Percentiles rank a stretch among this genome's conserved stretches.
Conservation (phyloP, 2,113 vertebrate species). For the Nothocercus julius region DNA sequence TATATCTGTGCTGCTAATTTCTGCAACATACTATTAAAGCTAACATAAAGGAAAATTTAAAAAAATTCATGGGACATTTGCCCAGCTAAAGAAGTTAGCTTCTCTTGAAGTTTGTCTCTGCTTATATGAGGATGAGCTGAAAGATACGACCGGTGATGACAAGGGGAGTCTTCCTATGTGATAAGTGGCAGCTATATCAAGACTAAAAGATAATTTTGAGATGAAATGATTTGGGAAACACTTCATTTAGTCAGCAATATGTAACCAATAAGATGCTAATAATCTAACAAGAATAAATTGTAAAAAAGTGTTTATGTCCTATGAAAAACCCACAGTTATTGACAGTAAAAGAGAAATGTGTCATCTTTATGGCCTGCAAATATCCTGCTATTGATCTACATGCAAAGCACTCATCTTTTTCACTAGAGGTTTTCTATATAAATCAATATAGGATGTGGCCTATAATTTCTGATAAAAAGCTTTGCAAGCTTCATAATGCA, state of each 20-base stretch:
- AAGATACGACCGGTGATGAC: neutral
- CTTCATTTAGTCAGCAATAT: neutral
- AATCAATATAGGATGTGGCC: neutral
- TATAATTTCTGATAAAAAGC: neutral
- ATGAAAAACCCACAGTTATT: neutral
- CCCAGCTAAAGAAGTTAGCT: neutral
- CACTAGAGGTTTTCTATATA: neutral
- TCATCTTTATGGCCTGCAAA: neutral
- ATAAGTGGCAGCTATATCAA: neutral
- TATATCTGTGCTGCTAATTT: neutral
- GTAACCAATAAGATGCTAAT: neutral
- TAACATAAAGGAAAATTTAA: neutral
- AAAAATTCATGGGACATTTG: neutral
- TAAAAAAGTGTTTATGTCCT: neutral
- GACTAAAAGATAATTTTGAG: neutral
- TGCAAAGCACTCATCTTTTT: neutral
- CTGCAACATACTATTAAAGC: neutral
- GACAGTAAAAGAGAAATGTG: neutral
- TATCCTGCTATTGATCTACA: neutral
- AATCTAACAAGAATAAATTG: neutral
- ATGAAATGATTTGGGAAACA: neutral
- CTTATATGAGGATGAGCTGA: neutral
- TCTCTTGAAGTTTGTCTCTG: neutral
- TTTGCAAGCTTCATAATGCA: neutral
- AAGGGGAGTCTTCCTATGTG: neutral